These are phyloP conservation scores for Dryobotodes eremita DNA, from an alignment of 2,888 invertebrate species.

Conservation along the genomic window DNA sequence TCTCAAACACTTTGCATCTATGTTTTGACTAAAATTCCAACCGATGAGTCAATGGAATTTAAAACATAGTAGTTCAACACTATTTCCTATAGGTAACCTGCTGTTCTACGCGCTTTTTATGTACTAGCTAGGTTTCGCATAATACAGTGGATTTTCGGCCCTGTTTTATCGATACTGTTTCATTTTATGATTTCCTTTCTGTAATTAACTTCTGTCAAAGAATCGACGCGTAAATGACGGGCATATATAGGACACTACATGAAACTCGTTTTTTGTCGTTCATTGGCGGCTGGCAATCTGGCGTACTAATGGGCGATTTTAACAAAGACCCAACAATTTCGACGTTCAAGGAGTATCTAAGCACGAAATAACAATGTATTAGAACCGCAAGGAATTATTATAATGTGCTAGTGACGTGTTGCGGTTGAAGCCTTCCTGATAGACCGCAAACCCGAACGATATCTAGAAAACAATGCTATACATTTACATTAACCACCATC, in stretches of 20 bases:
- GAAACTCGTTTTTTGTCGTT: conserved; percentile 6
- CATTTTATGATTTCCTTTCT: conserved; percentile 11
- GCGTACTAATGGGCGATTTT: not conserved
- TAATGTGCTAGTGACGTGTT: conserved; percentile 43
- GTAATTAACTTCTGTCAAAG: conserved; percentile 33
- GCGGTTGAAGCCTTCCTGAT: conserved; percentile 32
- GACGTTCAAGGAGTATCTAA: conserved; percentile 8
- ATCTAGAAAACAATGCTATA: conserved; percentile 11
- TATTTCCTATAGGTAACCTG: not conserved
- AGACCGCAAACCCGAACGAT: conserved; percentile 22
- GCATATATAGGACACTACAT: conserved; percentile 9
- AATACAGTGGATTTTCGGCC: not conserved
- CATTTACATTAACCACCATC: conserved; percentile 17
- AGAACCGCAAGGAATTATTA: conserved; percentile 39
- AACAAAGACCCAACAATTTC: not conserved
- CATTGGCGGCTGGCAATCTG: not conserved
- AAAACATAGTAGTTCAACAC: not conserved
- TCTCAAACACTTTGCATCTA: not conserved
- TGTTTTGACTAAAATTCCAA: not conserved
- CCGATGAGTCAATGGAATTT: too few relatives aligned
- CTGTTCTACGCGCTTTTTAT: not conserved
- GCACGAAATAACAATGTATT: conserved; percentile 37
- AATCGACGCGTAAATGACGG: not conserved
- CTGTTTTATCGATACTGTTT: conserved; percentile 2
- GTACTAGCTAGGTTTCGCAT: too few relatives aligned